Percentiles rank a stretch among this genome's conserved stretches.
Conservation (phyloP, 2,113 vertebrate species). For the Ameiurus melas region DNA sequence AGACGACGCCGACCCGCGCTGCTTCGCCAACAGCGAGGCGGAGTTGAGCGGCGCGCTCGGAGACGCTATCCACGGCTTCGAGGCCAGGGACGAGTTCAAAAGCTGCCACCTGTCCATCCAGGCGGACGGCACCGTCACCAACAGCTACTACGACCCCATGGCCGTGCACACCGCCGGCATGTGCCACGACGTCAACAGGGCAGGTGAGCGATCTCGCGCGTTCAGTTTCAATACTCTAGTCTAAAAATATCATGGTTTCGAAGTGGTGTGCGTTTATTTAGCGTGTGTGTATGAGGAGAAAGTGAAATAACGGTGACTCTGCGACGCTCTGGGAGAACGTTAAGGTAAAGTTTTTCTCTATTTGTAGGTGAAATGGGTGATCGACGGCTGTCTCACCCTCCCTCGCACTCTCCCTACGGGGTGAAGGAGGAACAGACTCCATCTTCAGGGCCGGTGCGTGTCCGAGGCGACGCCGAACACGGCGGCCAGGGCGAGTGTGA, state of each 20-base stretch:
- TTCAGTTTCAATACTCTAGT: background rate
- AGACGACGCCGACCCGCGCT: conserved; percentile 59
- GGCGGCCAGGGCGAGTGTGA: conserved; percentile 63
- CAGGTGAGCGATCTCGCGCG: conserved; percentile 24
- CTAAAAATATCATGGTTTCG: background rate
- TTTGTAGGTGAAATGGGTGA: conserved; percentile 60
- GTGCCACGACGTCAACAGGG: conserved; percentile 65
- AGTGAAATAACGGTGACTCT: background rate
- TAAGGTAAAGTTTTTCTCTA: background rate
- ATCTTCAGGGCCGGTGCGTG: conserved; percentile 49
- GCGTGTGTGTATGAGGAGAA: background rate
- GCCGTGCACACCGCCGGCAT: conserved; percentile 60
- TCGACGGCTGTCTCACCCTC: conserved; percentile 57
- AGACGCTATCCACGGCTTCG: conserved; percentile 73
- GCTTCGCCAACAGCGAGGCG: conserved; percentile 62
- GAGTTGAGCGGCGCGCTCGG: conserved; percentile 70
- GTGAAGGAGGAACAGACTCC: conserved; percentile 75
- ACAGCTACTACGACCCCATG: conserved; percentile 70
- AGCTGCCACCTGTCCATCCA: conserved; percentile 79
- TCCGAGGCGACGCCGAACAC: conserved; percentile 57
- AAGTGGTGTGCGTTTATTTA: too few relatives aligned
- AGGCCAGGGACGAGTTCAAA: conserved; percentile 74
- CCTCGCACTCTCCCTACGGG: conserved; percentile 48
- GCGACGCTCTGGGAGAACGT: background rate
- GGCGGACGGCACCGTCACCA: conserved; percentile 76